Conservation (phyloP, 1,140 invertebrate genomes). For the Dendrolimus kikuchii region DNA sequence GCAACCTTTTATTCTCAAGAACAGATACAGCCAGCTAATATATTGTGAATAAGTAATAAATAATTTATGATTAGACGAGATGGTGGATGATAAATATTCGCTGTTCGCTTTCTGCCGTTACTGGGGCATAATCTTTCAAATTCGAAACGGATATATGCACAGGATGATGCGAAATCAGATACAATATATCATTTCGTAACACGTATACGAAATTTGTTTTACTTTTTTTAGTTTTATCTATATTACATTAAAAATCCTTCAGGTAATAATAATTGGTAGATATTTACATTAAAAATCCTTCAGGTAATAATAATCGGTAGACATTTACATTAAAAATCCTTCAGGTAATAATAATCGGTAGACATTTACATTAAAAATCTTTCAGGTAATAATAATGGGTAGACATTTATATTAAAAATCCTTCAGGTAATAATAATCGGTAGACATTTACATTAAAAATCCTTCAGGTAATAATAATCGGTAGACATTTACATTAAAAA, state of each 20-base stretch:
- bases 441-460: background rate
- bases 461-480: slow-evolving; percentile 2
- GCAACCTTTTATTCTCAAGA: no score
- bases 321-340: no score
- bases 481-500: no score
- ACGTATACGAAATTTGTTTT: background rate
- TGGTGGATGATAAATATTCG: slow-evolving; percentile 37
- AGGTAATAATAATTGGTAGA: slow-evolving; percentile 4
- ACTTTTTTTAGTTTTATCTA: background rate
- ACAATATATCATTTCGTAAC: background rate
- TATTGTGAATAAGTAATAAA: slow-evolving; percentile 25
- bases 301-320: no score
- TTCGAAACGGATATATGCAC: slow-evolving; percentile 22
- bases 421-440: no score
- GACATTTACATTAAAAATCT: slow-evolving; percentile 1
- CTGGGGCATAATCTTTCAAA: slow-evolving; percentile 33
- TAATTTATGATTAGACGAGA: slow-evolving; percentile 51
- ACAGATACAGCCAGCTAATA: no score
- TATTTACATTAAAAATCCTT: slow-evolving; percentile 2
- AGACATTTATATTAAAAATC: no score
- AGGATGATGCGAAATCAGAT: slow-evolving; percentile 17
- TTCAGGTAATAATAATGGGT: background rate
- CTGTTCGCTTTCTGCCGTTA: slow-evolving; percentile 23
- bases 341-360: no score
- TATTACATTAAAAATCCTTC: background rate